These are phyloP conservation scores for Liposcelis brunnea DNA, from an alignment of 2,888 invertebrate species.

Conservation along the genomic window DNA sequence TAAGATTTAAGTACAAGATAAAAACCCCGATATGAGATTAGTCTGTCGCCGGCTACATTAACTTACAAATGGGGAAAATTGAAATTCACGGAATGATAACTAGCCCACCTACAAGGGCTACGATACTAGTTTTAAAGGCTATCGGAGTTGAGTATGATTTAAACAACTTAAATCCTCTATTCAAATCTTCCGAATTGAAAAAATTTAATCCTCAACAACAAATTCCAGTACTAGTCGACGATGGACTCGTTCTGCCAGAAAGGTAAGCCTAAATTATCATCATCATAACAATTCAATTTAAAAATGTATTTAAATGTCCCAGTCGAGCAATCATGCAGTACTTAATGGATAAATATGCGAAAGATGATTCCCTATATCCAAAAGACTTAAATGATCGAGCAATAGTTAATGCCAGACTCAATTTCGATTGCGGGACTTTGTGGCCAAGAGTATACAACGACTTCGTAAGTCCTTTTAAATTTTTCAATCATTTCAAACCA, in stretches of 20 bases:
- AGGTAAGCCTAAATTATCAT: conserved; percentile 25
- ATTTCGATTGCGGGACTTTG: conserved; percentile 62
- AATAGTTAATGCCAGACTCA: conserved; percentile 57
- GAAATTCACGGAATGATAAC: conserved; percentile 47
- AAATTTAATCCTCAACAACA: conserved; percentile 69
- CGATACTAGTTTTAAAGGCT: conserved; percentile 44
- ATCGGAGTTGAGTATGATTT: conserved; percentile 31
- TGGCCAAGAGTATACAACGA: conserved; percentile 22
- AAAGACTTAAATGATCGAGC: conserved; percentile 61
- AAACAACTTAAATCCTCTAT: neutral
- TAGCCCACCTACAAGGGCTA: conserved; percentile 47
- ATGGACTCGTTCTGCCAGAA: conserved; percentile 66
- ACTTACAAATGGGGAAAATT: conserved; percentile 33
- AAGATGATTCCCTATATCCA: conserved; percentile 57
- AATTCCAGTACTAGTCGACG: conserved; percentile 68
- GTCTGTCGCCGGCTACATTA: no score
- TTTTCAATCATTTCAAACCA: no score
- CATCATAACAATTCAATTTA: no score
- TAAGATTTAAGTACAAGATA: no score
- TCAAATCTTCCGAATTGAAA: conserved; percentile 19
- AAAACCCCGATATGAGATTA: no score
- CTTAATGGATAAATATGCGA: conserved; percentile 62
- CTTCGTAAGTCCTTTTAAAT: no score
- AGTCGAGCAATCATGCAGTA: conserved; percentile 66
- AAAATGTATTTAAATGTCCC: neutral